Percentiles rank a stretch among this genome's conserved stretches.
Conservation (phyloP, 1,140 invertebrate genomes). For the Heliconius nattereri region DNA sequence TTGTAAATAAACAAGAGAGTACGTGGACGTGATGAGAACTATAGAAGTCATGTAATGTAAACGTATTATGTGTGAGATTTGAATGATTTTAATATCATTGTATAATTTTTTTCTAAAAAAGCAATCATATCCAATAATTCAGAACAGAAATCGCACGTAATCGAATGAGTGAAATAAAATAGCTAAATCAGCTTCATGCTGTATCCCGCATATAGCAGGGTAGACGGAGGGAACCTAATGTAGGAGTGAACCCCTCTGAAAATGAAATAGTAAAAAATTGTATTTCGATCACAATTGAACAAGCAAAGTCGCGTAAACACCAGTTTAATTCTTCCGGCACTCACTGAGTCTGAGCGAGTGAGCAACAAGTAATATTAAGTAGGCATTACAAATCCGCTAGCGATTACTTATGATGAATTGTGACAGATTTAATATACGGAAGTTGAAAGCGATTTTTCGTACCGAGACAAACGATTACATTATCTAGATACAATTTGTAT, state of each 20-base stretch:
- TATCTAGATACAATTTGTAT: neutral
- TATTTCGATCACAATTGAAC: neutral
- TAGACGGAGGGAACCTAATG: too few relatives aligned
- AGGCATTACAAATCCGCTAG: constrained; percentile 8
- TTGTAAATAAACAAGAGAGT: neutral
- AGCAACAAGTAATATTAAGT: constrained; percentile 11
- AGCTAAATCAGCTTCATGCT: too few relatives aligned
- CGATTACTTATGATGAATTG: constrained; percentile 14
- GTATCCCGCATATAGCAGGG: too few relatives aligned
- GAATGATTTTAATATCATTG: too few relatives aligned
- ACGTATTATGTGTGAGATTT: neutral
- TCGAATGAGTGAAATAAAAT: too few relatives aligned
- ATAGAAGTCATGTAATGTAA: neutral
- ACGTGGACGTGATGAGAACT: neutral
- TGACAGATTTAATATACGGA: constrained; percentile 14
- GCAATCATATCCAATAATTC: too few relatives aligned
- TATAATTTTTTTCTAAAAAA: too few relatives aligned
- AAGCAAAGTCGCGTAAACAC: neutral
- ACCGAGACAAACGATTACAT: neutral
- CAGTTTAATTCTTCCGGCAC: neutral
- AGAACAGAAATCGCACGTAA: too few relatives aligned
- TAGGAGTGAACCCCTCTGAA: too few relatives aligned
- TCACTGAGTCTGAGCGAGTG: neutral
- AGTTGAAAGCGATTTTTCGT: constrained; percentile 6
- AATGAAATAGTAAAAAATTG: too few relatives aligned